Percentiles rank a stretch among this genome's conserved stretches.
These are phyloP conservation scores for Astropecten irregularis DNA, from an alignment of 53 echinoderm and acorn worm species.

Conservation along the genomic window DNA sequence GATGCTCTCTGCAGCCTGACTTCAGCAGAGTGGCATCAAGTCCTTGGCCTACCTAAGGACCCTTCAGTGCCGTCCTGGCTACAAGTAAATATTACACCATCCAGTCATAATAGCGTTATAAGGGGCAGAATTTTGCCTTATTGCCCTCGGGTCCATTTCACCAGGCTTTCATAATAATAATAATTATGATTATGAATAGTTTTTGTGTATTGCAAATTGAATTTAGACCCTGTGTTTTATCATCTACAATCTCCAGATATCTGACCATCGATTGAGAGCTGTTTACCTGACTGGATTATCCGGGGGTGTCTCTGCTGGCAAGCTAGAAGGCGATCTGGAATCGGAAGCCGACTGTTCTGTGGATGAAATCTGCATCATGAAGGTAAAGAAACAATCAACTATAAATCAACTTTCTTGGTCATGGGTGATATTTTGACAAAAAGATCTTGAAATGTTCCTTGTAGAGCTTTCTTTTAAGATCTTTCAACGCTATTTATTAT, in stretches of 20 bases:
- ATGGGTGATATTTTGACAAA: neutral
- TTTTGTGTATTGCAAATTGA: no score
- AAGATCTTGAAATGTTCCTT: neutral
- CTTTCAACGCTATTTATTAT: no score
- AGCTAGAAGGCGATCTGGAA: constrained; percentile 73
- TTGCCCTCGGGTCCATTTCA: no score
- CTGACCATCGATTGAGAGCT: constrained; percentile 35
- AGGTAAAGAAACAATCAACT: constrained; percentile 50
- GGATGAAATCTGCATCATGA: constrained; percentile 74
- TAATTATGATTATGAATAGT: no score
- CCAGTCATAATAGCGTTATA: neutral
- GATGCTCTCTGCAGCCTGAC: constrained; percentile 16
- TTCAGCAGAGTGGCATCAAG: constrained; percentile 47
- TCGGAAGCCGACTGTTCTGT: constrained; percentile 72
- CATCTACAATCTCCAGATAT: no score
- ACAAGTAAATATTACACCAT: no score
- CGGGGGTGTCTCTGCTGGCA: constrained; percentile 64
- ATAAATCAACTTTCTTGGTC: neutral
- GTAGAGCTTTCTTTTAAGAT: no score
- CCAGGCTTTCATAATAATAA: no score
- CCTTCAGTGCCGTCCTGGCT: constrained; percentile 72
- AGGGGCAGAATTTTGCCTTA: no score
- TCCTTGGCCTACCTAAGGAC: constrained; percentile 61
- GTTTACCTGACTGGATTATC: constrained; percentile 62
- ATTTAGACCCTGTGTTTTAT: no score